Conservation (phyloP, 2,797 vertebrate species). For the Petrocephalus schoutedeni region DNA sequence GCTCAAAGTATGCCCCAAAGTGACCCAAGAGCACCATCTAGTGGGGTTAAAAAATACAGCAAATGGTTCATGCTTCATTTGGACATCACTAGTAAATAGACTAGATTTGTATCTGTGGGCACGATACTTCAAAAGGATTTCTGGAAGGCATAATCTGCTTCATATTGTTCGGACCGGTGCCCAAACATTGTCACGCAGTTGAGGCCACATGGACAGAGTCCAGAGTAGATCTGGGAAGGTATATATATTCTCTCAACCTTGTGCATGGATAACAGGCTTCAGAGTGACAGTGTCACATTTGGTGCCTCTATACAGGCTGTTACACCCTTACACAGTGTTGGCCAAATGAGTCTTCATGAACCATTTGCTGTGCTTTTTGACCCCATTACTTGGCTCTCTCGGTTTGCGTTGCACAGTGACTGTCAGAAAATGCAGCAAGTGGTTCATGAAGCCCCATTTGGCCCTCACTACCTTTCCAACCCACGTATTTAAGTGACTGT, state of each 20-base stretch:
- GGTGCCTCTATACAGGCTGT: not conserved
- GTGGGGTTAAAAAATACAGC: no score
- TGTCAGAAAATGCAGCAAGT: no score
- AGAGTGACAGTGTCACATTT: not conserved
- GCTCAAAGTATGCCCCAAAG: no score
- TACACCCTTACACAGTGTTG: not conserved
- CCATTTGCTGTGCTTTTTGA: not conserved
- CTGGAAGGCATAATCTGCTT: not conserved
- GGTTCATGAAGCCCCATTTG: no score
- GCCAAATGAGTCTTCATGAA: not conserved
- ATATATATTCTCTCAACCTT: not conserved
- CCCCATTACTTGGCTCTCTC: not conserved
- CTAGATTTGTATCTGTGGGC: not conserved
- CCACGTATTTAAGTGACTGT: not conserved
- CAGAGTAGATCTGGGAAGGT: not conserved
- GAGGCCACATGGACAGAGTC: not conserved
- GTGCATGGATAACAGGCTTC: not conserved
- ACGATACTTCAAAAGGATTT: not conserved
- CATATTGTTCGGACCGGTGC: constrained; percentile 14
- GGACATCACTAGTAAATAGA: not conserved
- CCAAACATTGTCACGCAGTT: not conserved
- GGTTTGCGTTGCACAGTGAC: not conserved
- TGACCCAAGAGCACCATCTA: no score
- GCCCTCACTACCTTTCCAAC: not conserved
- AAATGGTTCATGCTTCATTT: no score